Evolutionary conservation across 2,888 invertebrate species (phyloP).

Genomic region (Lasioglossum calceatum): DNA sequence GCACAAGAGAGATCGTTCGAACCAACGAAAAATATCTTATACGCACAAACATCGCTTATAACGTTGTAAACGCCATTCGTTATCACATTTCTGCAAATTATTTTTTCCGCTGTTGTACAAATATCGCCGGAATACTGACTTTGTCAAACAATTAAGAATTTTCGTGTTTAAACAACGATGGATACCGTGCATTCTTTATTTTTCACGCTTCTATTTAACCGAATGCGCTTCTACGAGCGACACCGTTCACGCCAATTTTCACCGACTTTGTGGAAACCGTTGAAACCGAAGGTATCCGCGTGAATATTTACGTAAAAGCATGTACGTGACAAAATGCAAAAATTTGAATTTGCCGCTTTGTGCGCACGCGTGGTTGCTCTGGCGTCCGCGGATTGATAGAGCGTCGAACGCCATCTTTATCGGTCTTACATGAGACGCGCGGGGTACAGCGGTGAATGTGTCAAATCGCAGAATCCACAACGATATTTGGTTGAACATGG

Average conservation of each 20-base stretch:
- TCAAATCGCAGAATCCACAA: slow-evolving; percentile 49
- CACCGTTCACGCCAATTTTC: background rate
- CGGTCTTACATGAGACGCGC: slow-evolving; percentile 56
- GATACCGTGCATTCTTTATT: background rate
- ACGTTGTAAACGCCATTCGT: background rate
- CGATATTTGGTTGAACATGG: slow-evolving; percentile 57
- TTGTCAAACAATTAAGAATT: background rate
- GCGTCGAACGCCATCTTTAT: slow-evolving; percentile 64
- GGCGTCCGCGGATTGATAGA: slow-evolving; percentile 37
- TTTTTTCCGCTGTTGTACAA: background rate
- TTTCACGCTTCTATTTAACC: background rate
- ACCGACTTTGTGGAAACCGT: background rate
- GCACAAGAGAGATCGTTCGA: background rate
- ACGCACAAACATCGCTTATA: background rate
- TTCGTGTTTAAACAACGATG: background rate
- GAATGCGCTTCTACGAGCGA: background rate
- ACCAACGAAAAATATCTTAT: background rate
- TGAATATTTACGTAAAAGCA: slow-evolving; percentile 2
- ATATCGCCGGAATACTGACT: background rate
- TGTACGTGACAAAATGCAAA: slow-evolving; percentile 64
- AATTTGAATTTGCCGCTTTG: slow-evolving; percentile 41
- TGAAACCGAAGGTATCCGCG: background rate
- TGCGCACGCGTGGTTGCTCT: slow-evolving; percentile 26
- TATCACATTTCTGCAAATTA: background rate
- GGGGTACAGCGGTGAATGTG: slow-evolving; percentile 58